Evolutionary conservation across 2,797 vertebrate species (phyloP).

Genomic region (Anguilla marmorata): DNA sequence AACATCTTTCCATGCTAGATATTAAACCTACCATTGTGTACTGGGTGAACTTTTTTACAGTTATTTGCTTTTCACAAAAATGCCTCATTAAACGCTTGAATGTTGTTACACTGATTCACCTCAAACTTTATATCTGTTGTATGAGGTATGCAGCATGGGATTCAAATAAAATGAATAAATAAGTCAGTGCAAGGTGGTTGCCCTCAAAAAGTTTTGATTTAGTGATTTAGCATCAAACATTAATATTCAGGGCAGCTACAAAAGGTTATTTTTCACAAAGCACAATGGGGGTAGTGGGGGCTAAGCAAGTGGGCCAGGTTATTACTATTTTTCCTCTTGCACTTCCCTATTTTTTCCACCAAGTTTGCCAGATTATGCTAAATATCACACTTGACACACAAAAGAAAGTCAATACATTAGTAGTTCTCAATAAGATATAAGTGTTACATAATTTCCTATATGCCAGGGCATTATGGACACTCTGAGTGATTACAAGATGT

Average conservation of each 20-base stretch:
- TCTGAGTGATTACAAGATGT: background rate
- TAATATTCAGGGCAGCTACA: background rate
- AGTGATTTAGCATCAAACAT: background rate
- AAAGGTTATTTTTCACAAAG: background rate
- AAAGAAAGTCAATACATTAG: background rate
- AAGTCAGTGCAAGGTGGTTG: background rate
- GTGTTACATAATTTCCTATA: background rate
- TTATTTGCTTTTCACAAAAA: background rate
- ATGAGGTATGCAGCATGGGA: background rate
- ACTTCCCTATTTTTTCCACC: background rate
- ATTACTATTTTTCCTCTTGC: background rate
- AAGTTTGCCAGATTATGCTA: background rate
- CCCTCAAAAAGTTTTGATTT: background rate
- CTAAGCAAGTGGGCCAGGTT: background rate
- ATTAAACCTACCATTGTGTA: background rate
- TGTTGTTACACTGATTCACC: background rate
- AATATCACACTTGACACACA: background rate
- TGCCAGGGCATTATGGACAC: background rate
- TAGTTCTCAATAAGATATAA: background rate
- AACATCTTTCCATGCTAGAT: background rate
- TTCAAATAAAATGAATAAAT: background rate
- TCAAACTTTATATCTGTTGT: background rate
- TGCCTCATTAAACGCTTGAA: background rate
- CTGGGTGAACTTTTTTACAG: background rate
- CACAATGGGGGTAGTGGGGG: background rate